phyloP scores from a whole-genome alignment of 2,113 vertebrate species.

The Aleadryas rufinucha region DNA sequence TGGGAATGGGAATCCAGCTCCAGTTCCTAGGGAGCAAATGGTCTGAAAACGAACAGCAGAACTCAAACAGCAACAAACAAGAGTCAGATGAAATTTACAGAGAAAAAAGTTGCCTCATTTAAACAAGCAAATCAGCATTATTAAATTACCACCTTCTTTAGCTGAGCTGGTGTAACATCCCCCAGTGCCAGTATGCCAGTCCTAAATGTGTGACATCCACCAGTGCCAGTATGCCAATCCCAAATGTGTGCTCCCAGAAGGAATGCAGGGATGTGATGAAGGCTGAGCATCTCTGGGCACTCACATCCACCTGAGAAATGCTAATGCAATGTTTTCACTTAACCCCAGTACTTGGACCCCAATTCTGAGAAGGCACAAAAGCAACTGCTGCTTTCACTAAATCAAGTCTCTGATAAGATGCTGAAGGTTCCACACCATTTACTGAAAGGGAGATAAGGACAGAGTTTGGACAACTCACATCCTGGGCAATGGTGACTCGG shows the following conservation, averaged over 20 bases:
- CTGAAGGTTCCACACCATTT: neutral
- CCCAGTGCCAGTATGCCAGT: neutral
- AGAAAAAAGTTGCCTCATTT: neutral
- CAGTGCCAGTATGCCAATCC: neutral
- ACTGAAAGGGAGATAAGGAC: neutral
- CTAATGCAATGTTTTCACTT: neutral
- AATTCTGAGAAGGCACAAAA: neutral
- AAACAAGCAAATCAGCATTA: neutral
- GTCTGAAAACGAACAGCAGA: neutral
- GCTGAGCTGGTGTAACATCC: neutral
- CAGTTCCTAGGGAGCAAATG: fast-evolving
- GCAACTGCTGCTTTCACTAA: neutral
- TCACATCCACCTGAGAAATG: neutral
- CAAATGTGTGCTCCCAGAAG: neutral
- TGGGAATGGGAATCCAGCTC: neutral
- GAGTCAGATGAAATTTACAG: neutral
- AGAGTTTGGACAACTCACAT: neutral
- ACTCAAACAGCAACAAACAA: neutral
- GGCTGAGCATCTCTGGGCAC: neutral
- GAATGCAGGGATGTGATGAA: neutral
- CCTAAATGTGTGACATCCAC: neutral
- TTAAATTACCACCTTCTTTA: neutral
- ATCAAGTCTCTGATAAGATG: neutral
- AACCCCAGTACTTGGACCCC: neutral
- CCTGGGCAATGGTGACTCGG: neutral